Base-by-base conservation (phyloP, 2,113 vertebrate genomes). In the Loxodonta africana region DNA sequence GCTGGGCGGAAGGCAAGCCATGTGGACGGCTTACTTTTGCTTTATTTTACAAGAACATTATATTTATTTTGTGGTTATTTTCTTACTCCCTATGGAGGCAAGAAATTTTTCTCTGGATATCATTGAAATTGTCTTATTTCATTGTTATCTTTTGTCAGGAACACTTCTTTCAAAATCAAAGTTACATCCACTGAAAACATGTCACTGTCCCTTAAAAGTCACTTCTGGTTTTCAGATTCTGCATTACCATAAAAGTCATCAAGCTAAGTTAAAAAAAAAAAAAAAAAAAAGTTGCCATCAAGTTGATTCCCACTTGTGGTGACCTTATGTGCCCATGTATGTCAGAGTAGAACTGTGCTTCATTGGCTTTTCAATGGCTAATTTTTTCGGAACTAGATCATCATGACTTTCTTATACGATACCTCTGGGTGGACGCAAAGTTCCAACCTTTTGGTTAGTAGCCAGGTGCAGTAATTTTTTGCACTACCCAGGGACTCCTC, bases 1-100 rank as follows among this genome's bases (percentile, higher is more conserved):
- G 2, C 6, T 77, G 18, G 1, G 60, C 10, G 17, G 25, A 88
- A 69, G 62, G 21, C 53, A 46, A 63, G n/a, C 28, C 48, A 11
- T 9, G 41, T 17, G 33, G 41, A 41, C 4, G 44, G 21, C 37
- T 92, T 57, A 69, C 57, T 15, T 44, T 57, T 86, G 46, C 25
- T 88, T 95, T 82, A n/a, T 46, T 74, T 87, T 97, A 18, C 28
- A 84, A 57, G n/a, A 33, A 82, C 69, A 28, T 62, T 81, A 33
- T 73, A 30, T 53, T 67, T 83, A 41, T 48, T 28, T 53, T 77
- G 48, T 3, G 8, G 26, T 78, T 89, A 76, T 37, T 91, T 92
- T 77, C 48, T 73, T 81, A 51, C 18, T 78, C 33, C 67, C 44
- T 67, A 18, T 6, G 67, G 44, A 71, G 18, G 63, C 26, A 87